Conservation (phyloP, 2,888 invertebrate genomes). For the Leptinotarsa juncta region DNA sequence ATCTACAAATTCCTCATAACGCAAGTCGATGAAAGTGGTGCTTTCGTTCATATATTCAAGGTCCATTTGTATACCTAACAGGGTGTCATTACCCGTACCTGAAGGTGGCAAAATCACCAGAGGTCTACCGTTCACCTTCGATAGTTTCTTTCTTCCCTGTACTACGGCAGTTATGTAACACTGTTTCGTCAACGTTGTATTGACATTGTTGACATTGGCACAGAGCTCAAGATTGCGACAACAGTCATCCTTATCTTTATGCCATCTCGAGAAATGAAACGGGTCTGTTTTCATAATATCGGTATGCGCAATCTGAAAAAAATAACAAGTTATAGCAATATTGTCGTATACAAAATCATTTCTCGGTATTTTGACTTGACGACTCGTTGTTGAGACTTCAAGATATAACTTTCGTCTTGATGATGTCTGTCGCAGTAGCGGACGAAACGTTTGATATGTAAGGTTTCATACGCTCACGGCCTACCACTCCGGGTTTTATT, state of each 20-base stretch:
- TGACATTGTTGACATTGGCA: too few species aligned
- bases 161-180: neutral
- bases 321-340: neutral
- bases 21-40: neutral
- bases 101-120: neutral
- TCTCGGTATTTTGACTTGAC: too few species aligned
- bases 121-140: neutral
- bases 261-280: neutral
- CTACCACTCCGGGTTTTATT: too few species aligned
- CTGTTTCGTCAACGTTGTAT: neutral
- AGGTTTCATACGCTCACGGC: too few species aligned
- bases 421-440: too few species aligned
- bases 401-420: too few species aligned
- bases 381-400: too few species aligned
- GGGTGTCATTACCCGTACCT: neutral
- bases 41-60: neutral
- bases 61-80: neutral
- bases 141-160: neutral
- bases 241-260: neutral
- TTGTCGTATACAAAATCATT: too few species aligned
- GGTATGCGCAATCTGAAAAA: neutral
- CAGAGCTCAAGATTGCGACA: neutral
- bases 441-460: too few species aligned
- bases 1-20: neutral
- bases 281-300: slow-evolving; percentile 8